These are phyloP conservation scores for Hemistola chrysoprasaria DNA, from an alignment of 2,888 invertebrate species.

Conservation along the genomic window DNA sequence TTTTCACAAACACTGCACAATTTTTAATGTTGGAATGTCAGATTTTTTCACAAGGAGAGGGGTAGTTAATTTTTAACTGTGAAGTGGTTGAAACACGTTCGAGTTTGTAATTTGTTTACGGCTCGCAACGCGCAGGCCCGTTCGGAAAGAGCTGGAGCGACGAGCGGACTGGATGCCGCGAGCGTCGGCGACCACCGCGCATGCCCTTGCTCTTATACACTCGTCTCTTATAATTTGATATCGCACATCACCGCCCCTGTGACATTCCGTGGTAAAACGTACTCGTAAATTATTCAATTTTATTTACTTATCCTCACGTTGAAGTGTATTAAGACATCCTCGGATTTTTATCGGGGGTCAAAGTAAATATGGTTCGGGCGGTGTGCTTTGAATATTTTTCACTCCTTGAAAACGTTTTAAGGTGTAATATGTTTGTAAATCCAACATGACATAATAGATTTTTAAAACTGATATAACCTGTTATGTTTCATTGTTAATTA, in stretches of 20 bases:
- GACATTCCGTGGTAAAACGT: constrained; percentile 74
- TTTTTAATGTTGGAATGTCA: constrained; percentile 8
- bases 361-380: constrained; percentile 8
- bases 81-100: constrained; percentile 44
- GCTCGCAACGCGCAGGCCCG: constrained; percentile 54
- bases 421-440: too few relatives aligned
- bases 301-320: constrained; percentile 65
- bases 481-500: too few relatives aligned
- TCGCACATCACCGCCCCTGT: constrained; percentile 74
- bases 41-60: constrained; percentile 26
- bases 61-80: constrained; percentile 32
- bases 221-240: constrained; percentile 71
- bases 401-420: too few relatives aligned
- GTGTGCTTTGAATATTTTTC: constrained; percentile 2
- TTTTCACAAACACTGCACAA: constrained; percentile 38
- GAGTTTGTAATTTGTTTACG: constrained; percentile 51
- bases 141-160: constrained; percentile 56
- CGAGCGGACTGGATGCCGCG: constrained; percentile 65
- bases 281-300: constrained; percentile 76
- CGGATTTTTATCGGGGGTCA: constrained; percentile 40
- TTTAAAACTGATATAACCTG: too few relatives aligned
- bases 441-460: too few relatives aligned
- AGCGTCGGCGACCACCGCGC: constrained; percentile 48
- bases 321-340: constrained; percentile 48
- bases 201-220: constrained; percentile 55